Evolutionary conservation across 2,888 invertebrate genomes (phyloP), one percentile per base, ranked within the genome.

Genomic region (Empis livida): DNA sequence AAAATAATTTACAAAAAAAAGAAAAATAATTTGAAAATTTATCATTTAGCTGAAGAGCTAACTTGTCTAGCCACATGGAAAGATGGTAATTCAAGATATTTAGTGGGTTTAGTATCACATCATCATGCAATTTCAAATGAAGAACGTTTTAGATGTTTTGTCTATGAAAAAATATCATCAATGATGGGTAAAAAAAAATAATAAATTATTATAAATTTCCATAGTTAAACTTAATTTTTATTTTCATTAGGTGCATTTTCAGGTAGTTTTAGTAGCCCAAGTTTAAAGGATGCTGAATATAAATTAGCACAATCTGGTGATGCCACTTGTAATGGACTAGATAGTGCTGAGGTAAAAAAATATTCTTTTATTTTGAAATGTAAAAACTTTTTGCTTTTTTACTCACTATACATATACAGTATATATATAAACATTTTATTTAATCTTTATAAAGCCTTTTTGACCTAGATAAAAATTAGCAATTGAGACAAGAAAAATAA

Each of bases 11-110:
- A n/a, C n/a, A n/a, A n/a, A 32, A 13, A 32, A 32, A 32, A 32
- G 10, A 32, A 13, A 13, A 35, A 35, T 13, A 13, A 35, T 35
- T 35, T 35, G 3, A 32, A 32, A 32, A 32, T 6, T 5, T 4
- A 32, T 5, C 49, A 52, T 52, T 51, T 73, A 90, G 92, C 89
- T 57, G 92, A 92, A 68, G 91, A 92, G 65, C 73, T 93, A 45
- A 88, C 91, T 62, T 93, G 93, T 63, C 71, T 92, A 57, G 93
- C 92, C 5, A 83, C 84, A 48, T 93, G 93, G 93, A 92, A 92
- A 71, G 93, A 93, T 67, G 92, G 93, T 48, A 91, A 90, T 61
- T 82, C 88, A 45, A 78, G 91, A 49, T 93, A 91, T 72, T 75
- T 93, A 55, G 91, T 93, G 48, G 92, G 92, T 46, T 84, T 89